These are phyloP conservation scores for Candidula unifasciata DNA, from an alignment of 2,888 invertebrate genomes.

Conservation along the genomic window DNA sequence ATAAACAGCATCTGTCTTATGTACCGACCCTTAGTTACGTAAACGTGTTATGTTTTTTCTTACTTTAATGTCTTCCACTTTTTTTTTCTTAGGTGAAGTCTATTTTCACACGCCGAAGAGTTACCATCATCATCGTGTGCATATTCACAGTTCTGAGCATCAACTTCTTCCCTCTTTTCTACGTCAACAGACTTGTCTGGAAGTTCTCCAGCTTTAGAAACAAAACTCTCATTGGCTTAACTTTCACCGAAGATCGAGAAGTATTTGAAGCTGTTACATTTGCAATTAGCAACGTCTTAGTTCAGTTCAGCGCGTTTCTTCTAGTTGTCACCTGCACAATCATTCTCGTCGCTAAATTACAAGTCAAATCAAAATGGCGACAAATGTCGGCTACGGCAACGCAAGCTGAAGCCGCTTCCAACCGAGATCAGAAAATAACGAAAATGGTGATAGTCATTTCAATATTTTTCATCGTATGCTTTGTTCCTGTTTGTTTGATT, in stretches of 20 bases:
- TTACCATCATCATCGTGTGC: neutral
- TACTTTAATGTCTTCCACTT: neutral
- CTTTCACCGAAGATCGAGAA: neutral
- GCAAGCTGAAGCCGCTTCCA: neutral
- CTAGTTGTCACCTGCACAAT: neutral
- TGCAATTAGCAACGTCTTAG: neutral
- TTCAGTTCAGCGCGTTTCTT: neutral
- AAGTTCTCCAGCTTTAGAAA: neutral
- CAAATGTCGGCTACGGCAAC: neutral
- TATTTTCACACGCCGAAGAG: neutral
- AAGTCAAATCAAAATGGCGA: neutral
- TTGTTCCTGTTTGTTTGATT: neutral
- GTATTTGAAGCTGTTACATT: neutral
- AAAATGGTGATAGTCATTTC: conserved; percentile 17
- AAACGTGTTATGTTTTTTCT: too few species aligned
- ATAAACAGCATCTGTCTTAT: too few species aligned
- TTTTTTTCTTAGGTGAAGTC: neutral
- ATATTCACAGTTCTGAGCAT: neutral
- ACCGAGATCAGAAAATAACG: neutral
- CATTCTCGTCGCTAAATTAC: neutral
- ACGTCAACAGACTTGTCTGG: neutral
- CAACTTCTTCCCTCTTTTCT: neutral
- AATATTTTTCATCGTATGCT: conserved; percentile 6
- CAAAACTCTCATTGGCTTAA: neutral
- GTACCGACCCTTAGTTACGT: too few species aligned